Percentiles rank a stretch among this genome's conserved stretches.
Conservation (phyloP, 2,797 vertebrate species). For the Sus cebifrons region DNA sequence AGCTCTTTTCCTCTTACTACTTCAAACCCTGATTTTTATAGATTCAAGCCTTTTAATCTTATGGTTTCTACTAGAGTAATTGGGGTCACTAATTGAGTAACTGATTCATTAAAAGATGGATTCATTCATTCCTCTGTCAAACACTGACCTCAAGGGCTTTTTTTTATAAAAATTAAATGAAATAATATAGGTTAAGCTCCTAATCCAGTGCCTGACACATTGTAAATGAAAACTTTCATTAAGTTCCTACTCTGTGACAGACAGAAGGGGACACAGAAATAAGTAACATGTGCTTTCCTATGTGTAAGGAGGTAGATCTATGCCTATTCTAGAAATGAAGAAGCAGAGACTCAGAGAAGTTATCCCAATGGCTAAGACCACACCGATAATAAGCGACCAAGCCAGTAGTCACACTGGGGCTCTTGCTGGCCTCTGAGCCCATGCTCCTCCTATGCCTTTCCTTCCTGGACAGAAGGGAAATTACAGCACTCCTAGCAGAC, state of each 20-base stretch:
- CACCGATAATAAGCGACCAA: background rate
- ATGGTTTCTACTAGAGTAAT: constrained; percentile 3
- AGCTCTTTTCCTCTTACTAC: background rate
- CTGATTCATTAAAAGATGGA: background rate
- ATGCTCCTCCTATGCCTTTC: background rate
- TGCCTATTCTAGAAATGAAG: background rate
- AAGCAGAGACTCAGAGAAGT: background rate
- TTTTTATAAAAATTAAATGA: constrained; percentile 3
- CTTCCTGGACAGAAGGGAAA: background rate
- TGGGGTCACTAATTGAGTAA: background rate
- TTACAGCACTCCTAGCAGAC: background rate
- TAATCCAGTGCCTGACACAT: background rate
- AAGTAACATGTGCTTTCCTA: background rate
- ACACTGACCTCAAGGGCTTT: background rate
- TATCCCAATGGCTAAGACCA: background rate
- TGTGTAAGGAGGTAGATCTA: background rate
- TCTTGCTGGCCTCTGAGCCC: background rate
- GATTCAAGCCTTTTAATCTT: background rate
- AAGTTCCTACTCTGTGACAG: background rate
- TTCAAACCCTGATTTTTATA: background rate
- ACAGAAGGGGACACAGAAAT: background rate
- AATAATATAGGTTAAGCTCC: background rate
- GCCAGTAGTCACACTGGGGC: background rate
- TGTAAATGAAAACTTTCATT: background rate
- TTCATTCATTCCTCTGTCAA: background rate